Conservation (phyloP, 2,888 invertebrate genomes). For the Campaea margaritaria region DNA sequence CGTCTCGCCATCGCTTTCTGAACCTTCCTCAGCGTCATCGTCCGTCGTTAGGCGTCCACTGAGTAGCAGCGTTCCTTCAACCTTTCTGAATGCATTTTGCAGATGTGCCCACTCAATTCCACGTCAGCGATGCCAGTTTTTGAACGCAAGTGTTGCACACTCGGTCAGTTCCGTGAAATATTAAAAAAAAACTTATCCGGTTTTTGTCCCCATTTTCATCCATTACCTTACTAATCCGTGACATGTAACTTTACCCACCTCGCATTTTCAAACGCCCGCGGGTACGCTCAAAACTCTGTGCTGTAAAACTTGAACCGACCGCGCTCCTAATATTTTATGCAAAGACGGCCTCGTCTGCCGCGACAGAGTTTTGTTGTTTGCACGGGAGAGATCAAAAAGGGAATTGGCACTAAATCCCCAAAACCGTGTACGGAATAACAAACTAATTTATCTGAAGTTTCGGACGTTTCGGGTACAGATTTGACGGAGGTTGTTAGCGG, state of each 20-base stretch:
- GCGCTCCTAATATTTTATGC: slow-evolving; percentile 75
- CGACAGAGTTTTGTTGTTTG: slow-evolving; percentile 77
- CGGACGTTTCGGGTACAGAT: slow-evolving; percentile 65
- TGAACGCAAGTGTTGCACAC: too few species aligned
- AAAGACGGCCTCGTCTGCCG: slow-evolving; percentile 69
- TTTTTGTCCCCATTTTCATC: neutral
- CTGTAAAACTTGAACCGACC: slow-evolving; percentile 22
- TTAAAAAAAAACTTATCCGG: too few species aligned
- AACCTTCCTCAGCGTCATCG: too few species aligned
- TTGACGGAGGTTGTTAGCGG: slow-evolving; percentile 34
- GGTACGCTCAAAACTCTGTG: slow-evolving; percentile 17
- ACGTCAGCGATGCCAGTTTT: too few species aligned
- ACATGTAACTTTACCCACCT: slow-evolving; percentile 6
- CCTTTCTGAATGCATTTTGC: too few species aligned
- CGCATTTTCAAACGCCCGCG: slow-evolving; percentile 23
- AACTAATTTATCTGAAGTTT: slow-evolving; percentile 70
- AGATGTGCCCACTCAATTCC: too few species aligned
- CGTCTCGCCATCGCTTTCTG: too few species aligned
- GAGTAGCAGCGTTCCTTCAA: too few species aligned
- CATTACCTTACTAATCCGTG: neutral
- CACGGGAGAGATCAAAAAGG: slow-evolving; percentile 79
- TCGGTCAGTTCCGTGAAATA: too few species aligned
- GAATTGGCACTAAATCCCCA: slow-evolving; percentile 79
- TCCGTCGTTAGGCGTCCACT: too few species aligned
- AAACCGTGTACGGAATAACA: slow-evolving; percentile 75